Evolutionary conservation across 2,888 invertebrate genomes (phyloP), one percentile per base, ranked within the genome.

Genomic region (Macrosoma leucophasiata): DNA sequence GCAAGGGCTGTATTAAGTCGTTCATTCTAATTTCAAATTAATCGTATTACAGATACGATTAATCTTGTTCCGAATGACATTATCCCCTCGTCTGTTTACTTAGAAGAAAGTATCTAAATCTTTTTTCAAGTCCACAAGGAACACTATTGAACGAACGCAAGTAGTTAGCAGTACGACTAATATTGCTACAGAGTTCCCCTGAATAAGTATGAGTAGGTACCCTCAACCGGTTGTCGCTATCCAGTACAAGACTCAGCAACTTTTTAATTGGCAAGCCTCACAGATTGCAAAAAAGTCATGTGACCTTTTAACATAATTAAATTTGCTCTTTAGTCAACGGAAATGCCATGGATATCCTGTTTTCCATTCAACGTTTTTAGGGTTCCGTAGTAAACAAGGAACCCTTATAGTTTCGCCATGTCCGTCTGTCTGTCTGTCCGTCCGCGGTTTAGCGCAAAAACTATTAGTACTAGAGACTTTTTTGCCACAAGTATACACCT

Each of bases 191-290:
- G 52, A 62, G 57, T 58, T 59, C 52, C 48, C 41, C 47, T 56
- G 54, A 56, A 52, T 55, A 60, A 69, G 48, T 66, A 60, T 46
- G 58, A 70, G 71, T n/a, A n/a, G n/a, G n/a, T 46, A 56, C 68
- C 57, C 67, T 72, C 49, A 41, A 50, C 48, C 52, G 55, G 63
- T 68, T 73, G 75, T 71, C 67, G 71, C 63, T 62, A 59, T 56
- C 56, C 62, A 56, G 58, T 55, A 63, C 32, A 39, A 41, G 33
- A 31, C 65, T 57, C 66, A 49, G 60, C 61, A 74, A 76, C 73
- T 74, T 78, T 77, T 77, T 77, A 77, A 77, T 75, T 78, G 76
- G 75, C 76, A 60, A 56, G 59, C 59, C 59, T 62, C 62, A 66
- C 64, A 62, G 67, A 75, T 71, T 71, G 69, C 69, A 74, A 74